These are phyloP conservation scores for Paragorgia papillata DNA, from an alignment of 92 coral and sea anemone genomes.

Conservation along the genomic window DNA sequence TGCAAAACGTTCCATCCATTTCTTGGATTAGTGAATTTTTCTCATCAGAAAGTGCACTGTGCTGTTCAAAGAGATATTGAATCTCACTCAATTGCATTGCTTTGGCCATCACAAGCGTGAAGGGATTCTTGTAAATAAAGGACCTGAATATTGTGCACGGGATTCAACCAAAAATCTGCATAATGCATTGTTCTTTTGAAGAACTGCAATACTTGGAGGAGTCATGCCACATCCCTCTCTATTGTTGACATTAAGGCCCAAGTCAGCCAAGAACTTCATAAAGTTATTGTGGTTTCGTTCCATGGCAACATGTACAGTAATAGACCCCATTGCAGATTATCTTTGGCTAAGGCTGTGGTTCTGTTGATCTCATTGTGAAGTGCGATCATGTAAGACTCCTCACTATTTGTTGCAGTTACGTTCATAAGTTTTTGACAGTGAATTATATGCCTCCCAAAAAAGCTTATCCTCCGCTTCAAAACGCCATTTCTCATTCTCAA, in stretches of 20 bases:
- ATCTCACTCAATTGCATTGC: conserved; percentile 3
- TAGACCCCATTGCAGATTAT: conserved; percentile 35
- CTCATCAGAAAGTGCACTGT: conserved; percentile 28
- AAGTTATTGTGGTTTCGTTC: conserved; percentile 35
- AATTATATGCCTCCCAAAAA: conserved; percentile 45
- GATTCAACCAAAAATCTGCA: conserved; percentile 33
- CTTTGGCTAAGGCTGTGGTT: conserved; percentile 17
- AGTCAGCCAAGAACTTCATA: conserved; percentile 37
- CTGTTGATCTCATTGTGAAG: conserved; percentile 6
- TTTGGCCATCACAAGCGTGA: conserved; percentile 28
- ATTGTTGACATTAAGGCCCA: conserved; percentile 37
- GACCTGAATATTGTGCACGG: conserved; percentile 33
- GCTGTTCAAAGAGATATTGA: background rate
- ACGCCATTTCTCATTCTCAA: conserved; percentile 38
- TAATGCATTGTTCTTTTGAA: conserved; percentile 21
- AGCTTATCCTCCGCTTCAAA: conserved; percentile 48
- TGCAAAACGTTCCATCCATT: conserved; percentile 24
- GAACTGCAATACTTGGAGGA: conserved; percentile 47
- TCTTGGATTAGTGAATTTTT: conserved; percentile 16
- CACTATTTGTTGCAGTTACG: conserved; percentile 18
- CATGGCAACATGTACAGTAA: conserved; percentile 54
- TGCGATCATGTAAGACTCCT: conserved; percentile 27
- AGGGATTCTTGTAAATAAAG: too few species aligned
- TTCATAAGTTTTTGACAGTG: conserved; percentile 15
- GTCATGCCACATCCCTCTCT: conserved; percentile 54